Evolutionary conservation across 2,888 invertebrate genomes (phyloP).

Genomic region (Nasonovia ribisnigri): DNA sequence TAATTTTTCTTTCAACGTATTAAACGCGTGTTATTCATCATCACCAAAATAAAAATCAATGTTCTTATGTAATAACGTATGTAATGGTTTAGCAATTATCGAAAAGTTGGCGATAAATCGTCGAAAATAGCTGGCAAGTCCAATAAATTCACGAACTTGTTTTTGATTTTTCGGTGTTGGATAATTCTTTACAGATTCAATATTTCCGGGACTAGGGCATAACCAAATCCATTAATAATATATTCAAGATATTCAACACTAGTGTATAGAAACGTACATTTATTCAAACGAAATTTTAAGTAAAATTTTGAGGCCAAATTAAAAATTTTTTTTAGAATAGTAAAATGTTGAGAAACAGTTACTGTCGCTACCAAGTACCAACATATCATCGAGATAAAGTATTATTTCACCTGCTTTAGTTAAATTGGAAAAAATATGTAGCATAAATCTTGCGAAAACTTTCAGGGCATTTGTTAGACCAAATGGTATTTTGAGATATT

Average conservation of each 20-base stretch:
- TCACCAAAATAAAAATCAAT: background rate
- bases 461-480: constrained; percentile 43
- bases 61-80: background rate
- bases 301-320: constrained; percentile 54
- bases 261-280: constrained; percentile 51
- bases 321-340: constrained; percentile 68
- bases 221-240: constrained; percentile 36
- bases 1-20: background rate
- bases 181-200: constrained; percentile 25
- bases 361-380: constrained; percentile 67
- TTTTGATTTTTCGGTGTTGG: background rate
- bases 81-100: constrained; percentile 48
- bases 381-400: constrained; percentile 68
- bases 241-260: constrained; percentile 54
- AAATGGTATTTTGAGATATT: constrained; percentile 50
- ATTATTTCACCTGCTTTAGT: constrained; percentile 67
- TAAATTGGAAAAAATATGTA: constrained; percentile 68
- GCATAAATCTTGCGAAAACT: constrained; percentile 67
- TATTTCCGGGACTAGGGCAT: constrained; percentile 48
- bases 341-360: constrained; percentile 67
- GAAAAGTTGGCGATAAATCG: constrained; percentile 45
- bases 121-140: constrained; percentile 29
- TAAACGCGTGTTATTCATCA: background rate
- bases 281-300: constrained; percentile 60
- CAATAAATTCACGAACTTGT: constrained; percentile 14